Evolutionary conservation across 2,113 vertebrate species (phyloP).

Genomic region (Prionailurus bengalensis): DNA sequence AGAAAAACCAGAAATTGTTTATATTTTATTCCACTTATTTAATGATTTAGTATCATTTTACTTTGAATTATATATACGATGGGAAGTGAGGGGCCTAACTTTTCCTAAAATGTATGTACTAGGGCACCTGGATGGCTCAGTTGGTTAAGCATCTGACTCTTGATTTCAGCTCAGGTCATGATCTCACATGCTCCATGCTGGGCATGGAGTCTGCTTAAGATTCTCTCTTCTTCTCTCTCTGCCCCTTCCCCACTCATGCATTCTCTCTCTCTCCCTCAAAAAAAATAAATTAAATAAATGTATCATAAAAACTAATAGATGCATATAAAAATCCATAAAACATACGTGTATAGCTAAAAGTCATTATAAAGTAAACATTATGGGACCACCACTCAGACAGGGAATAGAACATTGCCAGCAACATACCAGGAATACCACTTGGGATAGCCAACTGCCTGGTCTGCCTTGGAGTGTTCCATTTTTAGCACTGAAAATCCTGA

Average conservation of each 20-base stretch:
- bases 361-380: neutral
- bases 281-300: neutral
- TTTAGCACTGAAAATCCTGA: neutral
- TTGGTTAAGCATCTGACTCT: too few species aligned
- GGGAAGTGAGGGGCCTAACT: neutral
- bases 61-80: neutral
- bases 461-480: neutral
- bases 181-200: too few species aligned
- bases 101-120: neutral
- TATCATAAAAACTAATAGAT: neutral
- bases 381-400: neutral
- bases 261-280: too few species aligned
- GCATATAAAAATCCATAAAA: neutral
- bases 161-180: too few species aligned
- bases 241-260: too few species aligned
- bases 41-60: slow-evolving; percentile 33
- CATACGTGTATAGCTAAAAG: neutral
- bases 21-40: neutral
- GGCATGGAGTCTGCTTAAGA: too few species aligned
- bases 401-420: neutral
- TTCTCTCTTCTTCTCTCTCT: too few species aligned
- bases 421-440: neutral
- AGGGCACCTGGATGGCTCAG: too few species aligned
- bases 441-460: neutral
- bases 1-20: neutral